Evolutionary conservation across 2,113 vertebrate genomes (phyloP).

Genomic region (Petrocephalus zakoni): DNA sequence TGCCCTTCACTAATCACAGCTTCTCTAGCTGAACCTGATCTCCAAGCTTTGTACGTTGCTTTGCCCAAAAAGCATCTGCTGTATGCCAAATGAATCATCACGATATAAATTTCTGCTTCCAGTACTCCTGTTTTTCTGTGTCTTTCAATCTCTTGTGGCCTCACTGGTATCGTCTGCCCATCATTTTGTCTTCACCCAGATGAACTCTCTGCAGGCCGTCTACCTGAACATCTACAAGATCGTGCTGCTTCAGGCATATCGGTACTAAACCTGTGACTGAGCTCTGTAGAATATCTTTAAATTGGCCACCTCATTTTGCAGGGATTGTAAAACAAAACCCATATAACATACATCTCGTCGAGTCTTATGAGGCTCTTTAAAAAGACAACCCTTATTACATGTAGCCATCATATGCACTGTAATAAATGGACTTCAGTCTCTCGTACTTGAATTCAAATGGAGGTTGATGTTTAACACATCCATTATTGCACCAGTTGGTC

Average conservation of each 20-base stretch:
- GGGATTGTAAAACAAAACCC: background rate
- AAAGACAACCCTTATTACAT: background rate
- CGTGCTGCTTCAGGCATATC: conserved; percentile 84
- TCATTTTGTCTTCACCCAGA: conserved; percentile 51
- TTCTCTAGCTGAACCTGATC: background rate
- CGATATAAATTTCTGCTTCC: background rate
- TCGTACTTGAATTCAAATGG: background rate
- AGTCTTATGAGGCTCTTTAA: background rate
- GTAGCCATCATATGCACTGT: background rate
- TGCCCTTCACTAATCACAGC: background rate
- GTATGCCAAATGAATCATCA: background rate
- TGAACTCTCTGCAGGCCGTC: conserved; percentile 72
- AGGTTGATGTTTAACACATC: conserved; percentile 17
- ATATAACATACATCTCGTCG: background rate
- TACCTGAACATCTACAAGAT: conserved; percentile 78
- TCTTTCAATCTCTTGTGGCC: background rate
- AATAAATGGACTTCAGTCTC: conserved; percentile 17
- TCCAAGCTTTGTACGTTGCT: background rate
- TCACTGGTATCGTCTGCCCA: background rate
- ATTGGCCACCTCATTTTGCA: background rate
- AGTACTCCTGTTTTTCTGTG: background rate
- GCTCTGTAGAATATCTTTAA: background rate
- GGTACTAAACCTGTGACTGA: conserved; percentile 52
- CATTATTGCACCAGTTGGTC: background rate
- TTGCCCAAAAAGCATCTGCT: background rate